Evolutionary conservation across 2,113 vertebrate genomes (phyloP), one percentile per base, ranked within the genome.

Genomic region (Ariopsis seemanni): DNA sequence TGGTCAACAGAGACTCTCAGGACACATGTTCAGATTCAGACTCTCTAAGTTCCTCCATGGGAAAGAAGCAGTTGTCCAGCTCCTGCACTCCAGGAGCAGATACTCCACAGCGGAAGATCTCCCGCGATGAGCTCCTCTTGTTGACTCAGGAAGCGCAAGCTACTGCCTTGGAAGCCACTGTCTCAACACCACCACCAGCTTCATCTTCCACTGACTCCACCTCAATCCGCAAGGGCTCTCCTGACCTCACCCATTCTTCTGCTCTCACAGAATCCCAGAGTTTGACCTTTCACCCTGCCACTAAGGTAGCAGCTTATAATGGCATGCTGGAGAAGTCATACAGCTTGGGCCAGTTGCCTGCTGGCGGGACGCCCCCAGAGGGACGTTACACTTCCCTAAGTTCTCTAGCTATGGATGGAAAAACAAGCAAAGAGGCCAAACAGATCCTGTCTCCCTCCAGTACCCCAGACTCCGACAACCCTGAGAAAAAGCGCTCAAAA

Each of bases 251-350:
- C 80, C 90, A 91, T 57, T 87, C 87, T 52, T 62, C 89, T 5
- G 93, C 94, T 81, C 90, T 97, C 58, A 95, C 96, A 3, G 97
- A 99, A 93, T 97, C 97, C 2, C 97, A 97, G 62, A 97, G 97
- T 80, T 94, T 95, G 91, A 96, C 97, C 88, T 97, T 97, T 92
- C 96, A 96, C 27, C 96, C 96, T 48, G 96, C 96, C 12, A 97
- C 93, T 91, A 97, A 97, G 91, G 91, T 92, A 75, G 91, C 96
- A 88, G 83, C 87, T 80, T 98, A 99, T 94, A 99, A 99, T 50
- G 98, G 98, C 93, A 96, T 98, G 91, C 91, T 99, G 95, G 98
- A 99, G 95, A 99, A 99, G 91, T 99, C 98, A 67, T 98, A 97
- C 94, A 99, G 98, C 95, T 96, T 97, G 94, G 96, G 97, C 92